Percentiles rank a stretch among this genome's conserved stretches.
Conservation (phyloP, 2,888 invertebrate genomes). For the Barypeithes pellucidus region DNA sequence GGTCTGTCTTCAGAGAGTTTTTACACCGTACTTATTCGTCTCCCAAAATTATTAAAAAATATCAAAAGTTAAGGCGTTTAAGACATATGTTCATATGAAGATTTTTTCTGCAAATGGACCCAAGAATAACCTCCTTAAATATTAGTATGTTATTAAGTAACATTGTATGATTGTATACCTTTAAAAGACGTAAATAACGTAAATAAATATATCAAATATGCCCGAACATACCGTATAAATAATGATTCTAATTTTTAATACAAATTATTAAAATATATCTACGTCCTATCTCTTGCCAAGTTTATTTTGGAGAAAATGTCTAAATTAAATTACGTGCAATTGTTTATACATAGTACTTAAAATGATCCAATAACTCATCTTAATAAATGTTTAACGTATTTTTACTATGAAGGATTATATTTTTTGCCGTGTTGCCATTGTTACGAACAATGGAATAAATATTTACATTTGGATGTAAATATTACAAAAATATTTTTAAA, state of each 20-base stretch:
- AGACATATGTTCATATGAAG: too few relatives aligned
- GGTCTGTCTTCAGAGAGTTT: too few relatives aligned
- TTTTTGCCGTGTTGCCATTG: neutral
- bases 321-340: slow-evolving; percentile 21
- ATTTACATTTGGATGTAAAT: neutral
- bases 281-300: slow-evolving; percentile 11
- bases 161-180: too few relatives aligned
- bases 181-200: too few relatives aligned
- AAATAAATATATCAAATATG: too few relatives aligned
- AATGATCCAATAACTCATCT: neutral
- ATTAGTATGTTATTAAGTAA: too few relatives aligned
- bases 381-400: neutral
- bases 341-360: slow-evolving; percentile 4
- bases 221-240: too few relatives aligned
- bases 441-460: neutral
- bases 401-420: neutral
- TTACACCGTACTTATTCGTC: too few relatives aligned
- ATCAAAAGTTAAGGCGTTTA: too few relatives aligned
- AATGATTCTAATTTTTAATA: neutral
- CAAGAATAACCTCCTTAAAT: too few relatives aligned
- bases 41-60: too few relatives aligned
- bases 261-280: slow-evolving; percentile 6
- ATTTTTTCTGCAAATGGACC: too few relatives aligned
- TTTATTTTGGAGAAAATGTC: slow-evolving; percentile 36
- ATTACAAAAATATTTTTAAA: slow-evolving; percentile 5